Percentiles rank a stretch among this genome's conserved stretches.
Evolutionary conservation across 23 tunicate genomes (phyloP).

Genomic region (Ciona savignyi): DNA sequence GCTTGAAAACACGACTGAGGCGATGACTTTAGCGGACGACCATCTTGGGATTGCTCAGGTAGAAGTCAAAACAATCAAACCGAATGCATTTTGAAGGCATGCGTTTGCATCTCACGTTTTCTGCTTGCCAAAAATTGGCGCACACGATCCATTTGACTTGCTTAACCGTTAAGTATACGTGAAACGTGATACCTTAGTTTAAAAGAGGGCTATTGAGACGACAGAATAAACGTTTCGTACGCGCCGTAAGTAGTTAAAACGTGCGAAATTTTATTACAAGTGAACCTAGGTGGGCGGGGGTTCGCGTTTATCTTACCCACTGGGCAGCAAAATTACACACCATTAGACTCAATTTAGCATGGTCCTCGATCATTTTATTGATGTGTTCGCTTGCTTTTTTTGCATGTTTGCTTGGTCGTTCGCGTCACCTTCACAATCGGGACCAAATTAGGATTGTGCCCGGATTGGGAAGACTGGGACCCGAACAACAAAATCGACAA

Average conservation of each 20-base stretch:
- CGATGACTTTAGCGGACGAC: constrained; percentile 81
- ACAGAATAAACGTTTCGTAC: too few relatives aligned
- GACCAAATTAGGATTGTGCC: constrained; percentile 77
- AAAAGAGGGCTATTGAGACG: too few relatives aligned
- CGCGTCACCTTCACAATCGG: constrained; percentile 4
- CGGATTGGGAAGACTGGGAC: constrained; percentile 98
- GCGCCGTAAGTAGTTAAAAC: too few relatives aligned
- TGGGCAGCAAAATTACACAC: not conserved
- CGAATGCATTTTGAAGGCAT: not conserved
- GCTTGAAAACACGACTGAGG: constrained; percentile 72
- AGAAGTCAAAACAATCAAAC: not conserved
- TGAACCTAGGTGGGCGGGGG: too few relatives aligned
- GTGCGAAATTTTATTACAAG: too few relatives aligned
- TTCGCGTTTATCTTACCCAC: too few relatives aligned
- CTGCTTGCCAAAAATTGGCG: too few relatives aligned
- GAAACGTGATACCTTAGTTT: too few relatives aligned
- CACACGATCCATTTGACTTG: too few relatives aligned
- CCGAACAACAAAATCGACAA: constrained; percentile 54
- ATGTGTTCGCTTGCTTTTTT: constrained; percentile 3
- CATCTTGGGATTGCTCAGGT: constrained; percentile 94
- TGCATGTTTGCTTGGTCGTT: constrained; percentile 8
- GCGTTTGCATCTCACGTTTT: too few relatives aligned
- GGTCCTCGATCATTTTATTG: not conserved
- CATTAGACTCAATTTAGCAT: not conserved
- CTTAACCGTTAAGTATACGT: too few relatives aligned